These are phyloP conservation scores for Vultur gryphus DNA, from an alignment of 2,797 vertebrate genomes.

Conservation along the genomic window DNA sequence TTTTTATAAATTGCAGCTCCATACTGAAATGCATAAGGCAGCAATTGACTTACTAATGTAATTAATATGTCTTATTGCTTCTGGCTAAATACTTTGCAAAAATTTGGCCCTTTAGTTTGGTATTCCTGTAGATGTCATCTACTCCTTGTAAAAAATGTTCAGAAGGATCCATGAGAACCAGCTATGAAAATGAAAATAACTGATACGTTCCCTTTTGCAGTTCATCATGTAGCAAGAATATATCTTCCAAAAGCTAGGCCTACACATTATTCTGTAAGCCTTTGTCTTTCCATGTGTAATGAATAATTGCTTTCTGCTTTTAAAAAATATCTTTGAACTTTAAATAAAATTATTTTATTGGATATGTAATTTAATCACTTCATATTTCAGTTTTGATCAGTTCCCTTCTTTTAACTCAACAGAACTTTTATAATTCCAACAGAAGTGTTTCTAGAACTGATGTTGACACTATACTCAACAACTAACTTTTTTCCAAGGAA, in stretches of 20 bases:
- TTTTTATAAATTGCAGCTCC: neutral
- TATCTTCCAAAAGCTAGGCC: neutral
- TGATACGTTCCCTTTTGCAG: neutral
- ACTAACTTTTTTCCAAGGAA: neutral
- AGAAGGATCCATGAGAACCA: neutral
- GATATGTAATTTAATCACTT: neutral
- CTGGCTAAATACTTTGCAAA: neutral
- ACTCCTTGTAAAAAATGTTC: neutral
- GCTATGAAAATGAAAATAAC: neutral
- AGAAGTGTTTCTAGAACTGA: neutral
- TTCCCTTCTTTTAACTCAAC: neutral
- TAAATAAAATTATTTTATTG: neutral
- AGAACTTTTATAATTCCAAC: neutral
- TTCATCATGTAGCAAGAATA: neutral
- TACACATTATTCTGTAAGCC: neutral
- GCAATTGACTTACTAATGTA: neutral
- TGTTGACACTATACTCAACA: neutral
- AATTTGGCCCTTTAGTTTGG: neutral
- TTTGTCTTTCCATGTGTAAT: neutral
- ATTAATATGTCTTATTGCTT: neutral
- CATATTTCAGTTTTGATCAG: neutral
- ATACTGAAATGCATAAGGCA: neutral
- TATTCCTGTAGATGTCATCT: neutral
- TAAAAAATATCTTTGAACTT: neutral
- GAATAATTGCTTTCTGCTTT: neutral